phyloP scores from a whole-genome alignment of 2,797 vertebrate species.

The Sebastes taczanowskii region DNA sequence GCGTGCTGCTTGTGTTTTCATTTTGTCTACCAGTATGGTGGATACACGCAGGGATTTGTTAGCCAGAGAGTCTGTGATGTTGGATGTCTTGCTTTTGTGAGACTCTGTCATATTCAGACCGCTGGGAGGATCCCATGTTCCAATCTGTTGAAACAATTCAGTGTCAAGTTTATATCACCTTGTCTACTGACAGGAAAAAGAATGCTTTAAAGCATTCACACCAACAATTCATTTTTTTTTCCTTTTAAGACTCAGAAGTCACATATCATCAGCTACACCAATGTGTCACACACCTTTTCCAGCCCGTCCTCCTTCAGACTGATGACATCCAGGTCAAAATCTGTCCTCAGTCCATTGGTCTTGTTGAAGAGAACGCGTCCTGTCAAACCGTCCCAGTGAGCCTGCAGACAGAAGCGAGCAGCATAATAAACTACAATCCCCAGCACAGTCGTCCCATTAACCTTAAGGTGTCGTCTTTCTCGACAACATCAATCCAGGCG shows the following conservation, averaged over 20 bases:
- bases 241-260: not conserved
- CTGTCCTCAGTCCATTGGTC: slow-evolving; percentile 94
- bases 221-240: not conserved
- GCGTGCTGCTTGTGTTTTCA: slow-evolving; percentile 9
- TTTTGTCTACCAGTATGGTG: slow-evolving; percentile 92
- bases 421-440: slow-evolving; percentile 24
- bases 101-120: slow-evolving; percentile 97
- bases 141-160: slow-evolving; percentile 87
- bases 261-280: not conserved
- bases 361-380: slow-evolving; percentile 97
- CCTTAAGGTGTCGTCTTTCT: slow-evolving; percentile 46
- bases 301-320: slow-evolving; percentile 97
- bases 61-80: slow-evolving; percentile 94
- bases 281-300: slow-evolving; percentile 88
- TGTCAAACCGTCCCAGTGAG: slow-evolving; percentile 97
- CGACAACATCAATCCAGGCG: slow-evolving; percentile 36
- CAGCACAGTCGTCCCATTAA: slow-evolving; percentile 42
- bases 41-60: slow-evolving; percentile 95
- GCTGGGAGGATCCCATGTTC: slow-evolving; percentile 95
- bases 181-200: not conserved
- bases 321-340: slow-evolving; percentile 98
- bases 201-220: slow-evolving; percentile 16
- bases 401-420: slow-evolving; percentile 76
- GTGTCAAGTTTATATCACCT: slow-evolving; percentile 28
- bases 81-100: slow-evolving; percentile 94